Evolutionary conservation across 2,888 invertebrate species (phyloP), one percentile per base, ranked within the genome.

Genomic region (Fragum fragum): DNA sequence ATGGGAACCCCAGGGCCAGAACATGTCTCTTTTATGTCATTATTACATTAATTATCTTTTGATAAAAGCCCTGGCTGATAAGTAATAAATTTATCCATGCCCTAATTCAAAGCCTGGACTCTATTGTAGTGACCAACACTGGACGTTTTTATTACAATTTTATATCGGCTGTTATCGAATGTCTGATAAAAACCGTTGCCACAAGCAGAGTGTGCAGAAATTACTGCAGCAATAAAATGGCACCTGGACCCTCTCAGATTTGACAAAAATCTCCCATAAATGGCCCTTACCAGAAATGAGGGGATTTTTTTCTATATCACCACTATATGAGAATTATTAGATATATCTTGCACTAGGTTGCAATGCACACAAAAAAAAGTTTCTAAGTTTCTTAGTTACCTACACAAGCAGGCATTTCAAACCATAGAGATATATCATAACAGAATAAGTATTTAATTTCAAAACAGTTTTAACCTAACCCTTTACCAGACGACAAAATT

Each of bases 41-140:
- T 72, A 83, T 83, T 79, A 79, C 83, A 83, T 80, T 83, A 77
- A 79, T 83, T 83, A 80, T 73, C 83, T 77, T 66, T 83, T 83
- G 83, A 83, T 79, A 71, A 77, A 69, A 73, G 47, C 73, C 79
- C 74, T n/a, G 39, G 73, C 26, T 47, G 61, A 74, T 59, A 32
- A 72, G 83, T 83, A 73, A 83, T 83, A 83, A 83, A 83, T 80
- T 77, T 70, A 76, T 75, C 57, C 32, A 63, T 74, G 74, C 63
- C 74, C 77, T 57, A 68, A 74, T 47, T 80, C 77, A 77, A 81
- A 71, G 66, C 71, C 71, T 42, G 53, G 14, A 36, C 61, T 74
- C 77, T 55, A 77, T 77, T 81, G 77, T 81, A 77, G 57, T 71
- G 73, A 70, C 55, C 71, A 70, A 28, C 59, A 21, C 69, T 61